Evolutionary conservation across 2,888 invertebrate species (phyloP), one percentile per base, ranked within the genome.

Genomic region (Tethea ocularis): DNA sequence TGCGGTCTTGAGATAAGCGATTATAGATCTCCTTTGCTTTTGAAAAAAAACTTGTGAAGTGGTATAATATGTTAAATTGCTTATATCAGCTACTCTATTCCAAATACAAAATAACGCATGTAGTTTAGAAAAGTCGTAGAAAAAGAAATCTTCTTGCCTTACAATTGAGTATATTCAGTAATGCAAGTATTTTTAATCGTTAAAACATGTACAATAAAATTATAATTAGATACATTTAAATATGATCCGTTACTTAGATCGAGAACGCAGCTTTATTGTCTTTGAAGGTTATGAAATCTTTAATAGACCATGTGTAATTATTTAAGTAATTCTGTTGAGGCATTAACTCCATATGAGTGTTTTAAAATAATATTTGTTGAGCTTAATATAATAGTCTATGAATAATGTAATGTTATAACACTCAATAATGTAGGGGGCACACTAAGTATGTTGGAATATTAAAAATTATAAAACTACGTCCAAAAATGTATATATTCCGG

Each of bases 291-390:
- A 8, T 8, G 1, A 15, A 41, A 36, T 5, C 38, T 2, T 38
- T n/a, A 4, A 53, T 26, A 26, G 29, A 29, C 1, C n/a, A 29
- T 29, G 22, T n/a, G 29, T 52, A 52, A 24, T 52, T 13, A 10
- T 26, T 26, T 52, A n/a, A 52, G 15, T 29, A 29, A 17, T n/a
- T 15, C n/a, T 53, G 10, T 29, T 20, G 26, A 26, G 17, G 52
- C 29, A 26, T 29, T 59, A 57, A 56, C 57, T 57, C 57, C n/a
- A 57, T 23, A 41, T 52, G 51, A 52, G 55, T 23, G 52, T 38
- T 56, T 56, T 61, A 46, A 61, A 63, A 65, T 60, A 36, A 63
- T 67, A 68, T 64, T 62, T 69, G 72, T 79, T 79, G 77, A 78
- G 75, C 75, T 79, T 77, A 46, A 10, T 20, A 46, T 56, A 41